Base-by-base conservation (phyloP, 2,888 invertebrate species). In the Ditula angustiorana region DNA sequence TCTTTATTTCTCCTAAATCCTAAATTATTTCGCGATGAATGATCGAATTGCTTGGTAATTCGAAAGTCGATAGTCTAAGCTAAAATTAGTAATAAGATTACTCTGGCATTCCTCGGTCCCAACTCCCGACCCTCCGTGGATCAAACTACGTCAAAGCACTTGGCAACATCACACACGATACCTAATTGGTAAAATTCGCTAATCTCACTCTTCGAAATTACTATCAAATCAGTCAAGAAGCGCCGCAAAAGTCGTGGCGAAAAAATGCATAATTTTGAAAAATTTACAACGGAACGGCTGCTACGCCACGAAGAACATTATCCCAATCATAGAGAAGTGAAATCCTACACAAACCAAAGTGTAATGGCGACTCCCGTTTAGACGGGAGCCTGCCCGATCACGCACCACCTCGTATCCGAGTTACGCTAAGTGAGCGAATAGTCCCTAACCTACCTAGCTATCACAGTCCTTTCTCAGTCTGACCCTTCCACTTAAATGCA, bases 381-480 rank as follows among this genome's bases (percentile, higher is more conserved):
- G 7, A 11, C 52, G 19, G 35, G 21, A 13, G 21, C n/a, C 50
- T 26, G n/a, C 23, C 21, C 46, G 3, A 21, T n/a, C 46, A 46
- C 11, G 23, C 50, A 13, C 23, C 33, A n/a, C 16, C 33, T 69
- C 77, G 74, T 77, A 74, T 76, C 83, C 76, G 80, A 85, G 78
- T 85, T 87, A 86, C 86, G 84, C 90, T 90, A 90, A 90, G 82
- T 88, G 90, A 91, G 92, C 89, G 91, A 85, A 82, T 83, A 86
- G 81, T 85, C 83, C 85, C 87, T 92, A 90, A 89, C 90, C 85
- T 92, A 91, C 75, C 89, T 90, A 88, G 83, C 90, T 92, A 92
- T 92, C 92, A 92, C 92, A 92, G 92, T 92, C 92, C 92, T 87
- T 87, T 88, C 89, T 92, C 92, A 92, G 92, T 92, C 92, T 89